Evolutionary conservation across 2,888 invertebrate genomes (phyloP).

Genomic region (Lasiommata megera): DNA sequence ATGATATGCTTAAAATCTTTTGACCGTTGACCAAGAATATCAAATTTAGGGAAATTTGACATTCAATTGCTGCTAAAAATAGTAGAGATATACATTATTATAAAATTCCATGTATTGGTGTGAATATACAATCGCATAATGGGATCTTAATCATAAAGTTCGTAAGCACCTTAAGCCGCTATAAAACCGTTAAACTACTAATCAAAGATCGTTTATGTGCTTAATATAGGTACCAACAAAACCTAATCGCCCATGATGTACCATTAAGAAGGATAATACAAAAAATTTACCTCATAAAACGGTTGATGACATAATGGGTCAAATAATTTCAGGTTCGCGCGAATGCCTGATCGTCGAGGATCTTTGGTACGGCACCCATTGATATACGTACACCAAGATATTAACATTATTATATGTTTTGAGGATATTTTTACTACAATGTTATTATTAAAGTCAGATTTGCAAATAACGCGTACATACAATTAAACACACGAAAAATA

Average conservation of each 20-base stretch:
- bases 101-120: too few species aligned
- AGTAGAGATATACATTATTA: too few species aligned
- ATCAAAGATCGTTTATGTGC: constrained; percentile 28
- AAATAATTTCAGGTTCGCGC: constrained; percentile 69
- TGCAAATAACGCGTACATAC: too few species aligned
- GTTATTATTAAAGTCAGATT: too few species aligned
- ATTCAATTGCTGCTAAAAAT: too few species aligned
- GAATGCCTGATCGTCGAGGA: constrained; percentile 61
- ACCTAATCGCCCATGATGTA: constrained; percentile 62
- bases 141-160: neutral
- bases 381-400: neutral
- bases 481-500: too few species aligned
- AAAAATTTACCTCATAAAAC: constrained; percentile 70
- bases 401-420: too few species aligned
- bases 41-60: too few species aligned
- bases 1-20: too few species aligned
- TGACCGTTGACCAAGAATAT: too few species aligned
- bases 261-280: constrained; percentile 48
- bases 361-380: constrained; percentile 41
- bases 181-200: constrained; percentile 1
- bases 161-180: neutral
- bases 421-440: too few species aligned
- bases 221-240: constrained; percentile 60
- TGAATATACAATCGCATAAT: too few species aligned
- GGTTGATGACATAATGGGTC: constrained; percentile 77